A percentile compares a stretch with the other conserved stretches of the same genome.
Conservation (phyloP, 2,888 invertebrate genomes). For the Melipona beecheii region DNA sequence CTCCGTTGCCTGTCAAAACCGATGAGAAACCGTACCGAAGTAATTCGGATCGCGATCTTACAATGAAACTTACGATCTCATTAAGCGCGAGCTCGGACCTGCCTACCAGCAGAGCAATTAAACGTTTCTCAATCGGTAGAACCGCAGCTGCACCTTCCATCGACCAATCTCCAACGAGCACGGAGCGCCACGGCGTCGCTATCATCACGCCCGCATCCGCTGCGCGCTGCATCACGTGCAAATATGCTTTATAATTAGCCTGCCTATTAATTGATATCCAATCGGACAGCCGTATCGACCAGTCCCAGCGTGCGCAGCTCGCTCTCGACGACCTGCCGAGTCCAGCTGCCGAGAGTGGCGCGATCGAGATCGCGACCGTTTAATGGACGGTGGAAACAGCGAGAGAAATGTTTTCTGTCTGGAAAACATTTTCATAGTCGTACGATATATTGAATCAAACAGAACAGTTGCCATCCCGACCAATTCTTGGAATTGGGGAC, state of each 20-base stretch:
- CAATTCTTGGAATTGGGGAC: too few relatives aligned
- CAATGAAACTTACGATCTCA: constrained; percentile 21
- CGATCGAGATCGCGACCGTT: background rate
- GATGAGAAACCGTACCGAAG: background rate
- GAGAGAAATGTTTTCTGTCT: too few relatives aligned
- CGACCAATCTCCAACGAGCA: background rate
- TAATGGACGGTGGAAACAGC: background rate
- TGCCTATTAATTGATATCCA: constrained; percentile 52
- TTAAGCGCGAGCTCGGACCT: constrained; percentile 17
- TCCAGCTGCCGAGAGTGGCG: background rate
- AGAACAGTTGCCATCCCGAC: too few relatives aligned
- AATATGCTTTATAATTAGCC: constrained; percentile 37
- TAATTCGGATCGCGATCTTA: background rate
- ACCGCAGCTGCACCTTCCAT: constrained; percentile 9
- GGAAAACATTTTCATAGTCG: too few relatives aligned
- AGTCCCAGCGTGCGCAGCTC: constrained; percentile 9
- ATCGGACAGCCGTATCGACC: constrained; percentile 48
- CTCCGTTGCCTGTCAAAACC: background rate
- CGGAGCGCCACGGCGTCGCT: background rate
- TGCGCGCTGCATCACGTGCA: constrained; percentile 1
- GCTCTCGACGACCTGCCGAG: constrained; percentile 25
- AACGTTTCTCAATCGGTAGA: constrained; percentile 21
- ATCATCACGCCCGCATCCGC: constrained; percentile 15
- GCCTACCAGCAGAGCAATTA: constrained; percentile 18
- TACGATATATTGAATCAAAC: too few relatives aligned